These are phyloP conservation scores for Malurus alboscapulatus DNA, from an alignment of 2,113 vertebrate species.

Conservation along the genomic window DNA sequence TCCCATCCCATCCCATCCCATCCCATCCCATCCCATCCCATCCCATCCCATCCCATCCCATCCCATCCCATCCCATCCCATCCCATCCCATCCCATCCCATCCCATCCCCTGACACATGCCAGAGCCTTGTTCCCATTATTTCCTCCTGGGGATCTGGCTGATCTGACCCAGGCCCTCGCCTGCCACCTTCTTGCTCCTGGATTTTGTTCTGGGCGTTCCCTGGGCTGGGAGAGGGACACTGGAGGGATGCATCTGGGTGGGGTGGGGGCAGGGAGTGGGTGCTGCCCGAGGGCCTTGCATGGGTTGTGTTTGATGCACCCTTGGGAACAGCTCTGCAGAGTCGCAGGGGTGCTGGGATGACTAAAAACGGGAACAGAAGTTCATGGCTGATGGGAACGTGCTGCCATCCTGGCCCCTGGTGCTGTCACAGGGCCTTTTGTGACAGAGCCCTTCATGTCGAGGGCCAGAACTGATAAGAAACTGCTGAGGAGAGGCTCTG, in stretches of 20 bases:
- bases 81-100: not conserved
- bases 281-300: fast-evolving
- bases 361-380: not conserved
- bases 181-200: not conserved
- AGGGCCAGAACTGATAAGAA: not conserved
- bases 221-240: not conserved
- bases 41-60: not conserved
- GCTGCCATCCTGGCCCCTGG: not conserved
- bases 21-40: not conserved
- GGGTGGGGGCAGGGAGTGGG: not conserved
- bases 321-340: not conserved
- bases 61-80: no score
- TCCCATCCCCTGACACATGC: not conserved
- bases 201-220: constrained; percentile 1
- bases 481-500: fast-evolving
- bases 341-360: no score
- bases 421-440: not conserved
- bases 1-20: not conserved
- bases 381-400: not conserved
- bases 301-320: fast-evolving
- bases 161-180: not conserved
- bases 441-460: not conserved
- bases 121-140: constrained; percentile 13
- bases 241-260: not conserved
- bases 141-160: not conserved